A percentile compares a stretch with the other conserved stretches of the same genome.
Conservation (phyloP, 2,888 invertebrate species). For the Ditula angustiorana region DNA sequence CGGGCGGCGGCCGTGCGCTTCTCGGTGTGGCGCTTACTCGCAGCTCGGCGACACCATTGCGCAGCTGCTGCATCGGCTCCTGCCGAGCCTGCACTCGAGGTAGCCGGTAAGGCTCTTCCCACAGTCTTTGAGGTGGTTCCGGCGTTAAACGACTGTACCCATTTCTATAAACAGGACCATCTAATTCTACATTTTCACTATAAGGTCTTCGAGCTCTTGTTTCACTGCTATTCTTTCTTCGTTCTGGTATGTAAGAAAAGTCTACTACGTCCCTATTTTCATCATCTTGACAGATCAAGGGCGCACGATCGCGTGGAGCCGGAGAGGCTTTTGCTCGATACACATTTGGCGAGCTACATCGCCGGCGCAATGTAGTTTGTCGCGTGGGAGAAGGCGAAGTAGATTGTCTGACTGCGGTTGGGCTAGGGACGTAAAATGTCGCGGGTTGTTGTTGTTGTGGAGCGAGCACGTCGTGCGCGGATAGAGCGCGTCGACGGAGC, state of each 20-base stretch:
- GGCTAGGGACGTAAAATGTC: conserved; percentile 90
- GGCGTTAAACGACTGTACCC: conserved; percentile 69
- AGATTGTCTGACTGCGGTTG: conserved; percentile 77
- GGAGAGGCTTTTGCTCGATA: conserved; percentile 68
- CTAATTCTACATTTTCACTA: conserved; percentile 79
- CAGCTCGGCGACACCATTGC: conserved; percentile 74
- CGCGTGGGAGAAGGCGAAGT: conserved; percentile 73
- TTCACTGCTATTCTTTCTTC: conserved; percentile 66
- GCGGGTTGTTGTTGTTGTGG: conserved; percentile 84
- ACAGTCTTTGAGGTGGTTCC: conserved; percentile 65
- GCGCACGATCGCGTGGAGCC: conserved; percentile 63
- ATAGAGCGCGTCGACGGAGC: conserved; percentile 87
- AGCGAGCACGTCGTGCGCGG: conserved; percentile 89
- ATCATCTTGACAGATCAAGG: conserved; percentile 70
- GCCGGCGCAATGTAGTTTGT: conserved; percentile 70
- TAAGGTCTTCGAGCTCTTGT: conserved; percentile 72
- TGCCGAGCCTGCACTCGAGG: conserved; percentile 74
- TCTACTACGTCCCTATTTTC: conserved; percentile 77
- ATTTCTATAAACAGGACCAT: conserved; percentile 69
- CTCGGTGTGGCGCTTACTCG: conserved; percentile 77
- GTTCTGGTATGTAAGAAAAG: conserved; percentile 66
- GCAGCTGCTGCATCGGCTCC: conserved; percentile 73
- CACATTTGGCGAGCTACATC: conserved; percentile 80
- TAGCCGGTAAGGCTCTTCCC: conserved; percentile 79
- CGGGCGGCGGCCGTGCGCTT: conserved; percentile 72